Evolutionary conservation across 2,888 invertebrate genomes (phyloP).

Genomic region (Elegia similella): DNA sequence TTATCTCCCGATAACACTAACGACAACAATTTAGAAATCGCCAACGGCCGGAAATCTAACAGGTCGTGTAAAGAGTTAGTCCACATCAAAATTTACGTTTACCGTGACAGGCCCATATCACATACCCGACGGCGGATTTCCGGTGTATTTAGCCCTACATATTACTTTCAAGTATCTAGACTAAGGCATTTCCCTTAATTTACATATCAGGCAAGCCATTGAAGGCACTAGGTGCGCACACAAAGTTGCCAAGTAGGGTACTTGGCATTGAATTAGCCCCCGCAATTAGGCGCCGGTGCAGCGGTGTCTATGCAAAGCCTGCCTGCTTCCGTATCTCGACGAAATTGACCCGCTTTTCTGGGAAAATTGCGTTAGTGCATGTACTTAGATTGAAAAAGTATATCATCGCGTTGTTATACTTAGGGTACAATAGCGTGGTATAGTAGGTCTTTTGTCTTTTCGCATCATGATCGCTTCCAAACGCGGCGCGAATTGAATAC

Average conservation of each 20-base stretch:
- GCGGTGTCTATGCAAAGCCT: conserved; percentile 33
- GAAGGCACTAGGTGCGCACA: conserved; percentile 8
- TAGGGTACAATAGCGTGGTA: too few species aligned
- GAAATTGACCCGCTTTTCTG: conserved; percentile 61
- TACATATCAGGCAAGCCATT: conserved; percentile 17
- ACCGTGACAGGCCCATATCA: neutral
- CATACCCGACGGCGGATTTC: conserved; percentile 1
- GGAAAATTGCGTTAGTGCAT: conserved; percentile 62
- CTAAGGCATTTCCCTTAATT: conserved; percentile 19
- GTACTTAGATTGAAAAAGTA: conserved; percentile 41
- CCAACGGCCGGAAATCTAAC: conserved; percentile 6
- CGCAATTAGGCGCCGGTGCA: conserved; percentile 30
- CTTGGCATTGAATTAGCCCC: conserved; percentile 35
- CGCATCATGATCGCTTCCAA: too few species aligned
- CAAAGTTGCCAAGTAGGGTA: conserved; percentile 7
- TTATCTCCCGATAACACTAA: neutral
- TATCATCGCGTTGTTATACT: neutral
- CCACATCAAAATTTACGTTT: conserved; percentile 8
- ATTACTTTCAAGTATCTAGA: conserved; percentile 8
- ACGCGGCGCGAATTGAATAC: too few species aligned
- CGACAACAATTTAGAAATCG: neutral
- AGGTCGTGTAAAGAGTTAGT: neutral
- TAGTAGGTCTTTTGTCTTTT: too few species aligned
- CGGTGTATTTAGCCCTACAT: conserved; percentile 10
- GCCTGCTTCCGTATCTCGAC: conserved; percentile 48